phyloP scores from a whole-genome alignment of 2,797 vertebrate species.

The Agapornis canus region DNA sequence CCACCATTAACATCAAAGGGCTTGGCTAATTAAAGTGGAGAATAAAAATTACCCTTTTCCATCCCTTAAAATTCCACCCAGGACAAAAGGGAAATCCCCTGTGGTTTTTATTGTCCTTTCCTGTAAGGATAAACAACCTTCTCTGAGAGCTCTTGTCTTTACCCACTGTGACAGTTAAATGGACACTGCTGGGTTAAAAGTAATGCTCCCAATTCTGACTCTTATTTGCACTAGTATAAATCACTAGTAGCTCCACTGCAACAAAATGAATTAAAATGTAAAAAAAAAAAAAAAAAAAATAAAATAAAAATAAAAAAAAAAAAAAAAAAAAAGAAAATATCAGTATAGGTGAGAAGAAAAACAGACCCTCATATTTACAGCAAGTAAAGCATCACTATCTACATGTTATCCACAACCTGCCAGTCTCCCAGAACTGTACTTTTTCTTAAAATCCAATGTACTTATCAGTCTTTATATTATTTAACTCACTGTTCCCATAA shows the following conservation, averaged over 20 bases:
- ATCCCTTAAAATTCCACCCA: slow-evolving; percentile 45
- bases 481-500: not conserved
- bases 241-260: not conserved
- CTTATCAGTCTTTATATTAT: not conserved
- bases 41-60: slow-evolving; percentile 57
- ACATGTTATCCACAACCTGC: not conserved
- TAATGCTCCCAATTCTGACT: slow-evolving; percentile 15
- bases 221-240: slow-evolving; percentile 50
- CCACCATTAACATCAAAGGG: slow-evolving; percentile 50
- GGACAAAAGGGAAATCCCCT: slow-evolving; percentile 49
- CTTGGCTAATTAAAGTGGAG: slow-evolving; percentile 38
- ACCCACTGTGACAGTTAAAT: slow-evolving; percentile 61
- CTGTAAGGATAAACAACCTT: slow-evolving; percentile 59
- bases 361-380: not conserved
- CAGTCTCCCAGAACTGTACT: not conserved
- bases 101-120: slow-evolving; percentile 62
- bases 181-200: slow-evolving; percentile 65
- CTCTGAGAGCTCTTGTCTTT: slow-evolving; percentile 47
- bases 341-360: slow-evolving; percentile 4
- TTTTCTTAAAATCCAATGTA: not conserved
- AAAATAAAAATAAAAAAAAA: no score
- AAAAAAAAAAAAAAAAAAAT: not conserved
- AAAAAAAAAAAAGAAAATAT: not conserved
- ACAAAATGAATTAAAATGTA: not conserved
- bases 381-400: not conserved